A percentile compares a stretch with the other conserved stretches of the same genome.
phyloP scores from a whole-genome alignment of 2,888 invertebrate genomes.

The Brachypalpus laphriformis region DNA sequence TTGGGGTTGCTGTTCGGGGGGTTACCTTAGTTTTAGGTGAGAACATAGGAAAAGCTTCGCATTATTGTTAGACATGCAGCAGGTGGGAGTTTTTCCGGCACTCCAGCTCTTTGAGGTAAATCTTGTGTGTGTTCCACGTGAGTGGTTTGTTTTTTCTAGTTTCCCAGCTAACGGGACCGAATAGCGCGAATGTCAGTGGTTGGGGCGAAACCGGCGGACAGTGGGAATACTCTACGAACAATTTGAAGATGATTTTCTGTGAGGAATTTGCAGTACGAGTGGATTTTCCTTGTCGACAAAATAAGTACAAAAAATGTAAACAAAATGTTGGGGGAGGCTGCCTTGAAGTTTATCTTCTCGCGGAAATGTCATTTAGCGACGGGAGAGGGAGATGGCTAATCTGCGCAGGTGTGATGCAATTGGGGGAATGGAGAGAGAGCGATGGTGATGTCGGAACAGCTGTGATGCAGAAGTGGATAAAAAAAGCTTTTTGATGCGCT shows the following conservation, averaged over 20 bases:
- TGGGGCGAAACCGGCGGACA: not conserved
- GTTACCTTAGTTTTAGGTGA: conserved; percentile 61
- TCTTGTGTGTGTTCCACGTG: conserved; percentile 32
- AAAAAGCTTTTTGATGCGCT: not conserved
- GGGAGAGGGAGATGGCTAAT: conserved; percentile 46
- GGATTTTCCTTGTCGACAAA: conserved; percentile 4
- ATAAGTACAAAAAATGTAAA: conserved; percentile 63
- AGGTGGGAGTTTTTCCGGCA: conserved; percentile 31
- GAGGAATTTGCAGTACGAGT: conserved; percentile 3
- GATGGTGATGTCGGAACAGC: conserved; percentile 39
- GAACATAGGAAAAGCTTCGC: conserved; percentile 49
- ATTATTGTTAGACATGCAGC: conserved; percentile 54
- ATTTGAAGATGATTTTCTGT: conserved; percentile 20
- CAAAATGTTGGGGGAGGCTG: conserved; percentile 63
- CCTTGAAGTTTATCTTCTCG: conserved; percentile 49
- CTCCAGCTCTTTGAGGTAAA: not conserved
- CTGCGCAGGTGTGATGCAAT: conserved; percentile 32
- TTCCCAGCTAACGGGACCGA: conserved; percentile 5
- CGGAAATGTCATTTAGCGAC: conserved; percentile 54
- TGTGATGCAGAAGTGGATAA: not conserved
- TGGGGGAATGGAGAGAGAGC: conserved; percentile 34
- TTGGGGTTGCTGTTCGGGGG: not conserved
- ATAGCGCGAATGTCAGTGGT: conserved; percentile 5
- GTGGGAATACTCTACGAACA: not conserved
- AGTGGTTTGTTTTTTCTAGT: not conserved